Percentiles rank a stretch among this genome's conserved stretches.
phyloP scores from a whole-genome alignment of 1,140 invertebrate species.

The Cotesia chilonis region DNA sequence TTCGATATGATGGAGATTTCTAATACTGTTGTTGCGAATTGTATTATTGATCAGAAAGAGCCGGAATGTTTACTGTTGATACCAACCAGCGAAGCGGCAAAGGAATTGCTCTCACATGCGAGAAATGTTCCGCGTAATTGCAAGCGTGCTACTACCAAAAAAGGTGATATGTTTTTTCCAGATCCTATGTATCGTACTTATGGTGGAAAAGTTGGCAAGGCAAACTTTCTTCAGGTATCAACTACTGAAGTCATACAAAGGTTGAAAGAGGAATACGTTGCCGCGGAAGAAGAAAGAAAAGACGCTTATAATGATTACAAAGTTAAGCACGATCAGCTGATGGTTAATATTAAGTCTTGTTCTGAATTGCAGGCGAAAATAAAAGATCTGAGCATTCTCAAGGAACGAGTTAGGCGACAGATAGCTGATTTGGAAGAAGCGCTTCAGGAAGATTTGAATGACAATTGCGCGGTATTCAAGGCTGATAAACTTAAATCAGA shows the following conservation, averaged over 20 bases:
- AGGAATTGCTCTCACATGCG: conserved; percentile 69
- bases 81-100: conserved; percentile 71
- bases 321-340: conserved; percentile 44
- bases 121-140: conserved; percentile 75
- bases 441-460: not conserved
- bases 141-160: conserved; percentile 70
- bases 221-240: conserved; percentile 73
- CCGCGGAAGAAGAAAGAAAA: conserved; percentile 39
- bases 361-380: conserved; percentile 45
- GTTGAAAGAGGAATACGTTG: conserved; percentile 52
- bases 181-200: conserved; percentile 77
- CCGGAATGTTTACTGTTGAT: conserved; percentile 78
- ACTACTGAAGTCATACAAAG: conserved; percentile 69
- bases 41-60: conserved; percentile 81
- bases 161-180: conserved; percentile 70
- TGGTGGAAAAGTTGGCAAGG: conserved; percentile 53
- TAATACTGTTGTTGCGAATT: conserved; percentile 83
- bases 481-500: not conserved
- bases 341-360: conserved; percentile 42
- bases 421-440: not conserved
- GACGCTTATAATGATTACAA: conserved; percentile 25
- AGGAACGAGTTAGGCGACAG: not conserved
- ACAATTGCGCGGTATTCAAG: not conserved
- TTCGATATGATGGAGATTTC: conserved; percentile 76
- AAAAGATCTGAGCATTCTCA: not conserved